Percentiles rank a stretch among this genome's conserved stretches.
Evolutionary conservation across 37 sponge, comb jelly and placozoan species (phyloP).

Genomic region (Eunapius fragilis): DNA sequence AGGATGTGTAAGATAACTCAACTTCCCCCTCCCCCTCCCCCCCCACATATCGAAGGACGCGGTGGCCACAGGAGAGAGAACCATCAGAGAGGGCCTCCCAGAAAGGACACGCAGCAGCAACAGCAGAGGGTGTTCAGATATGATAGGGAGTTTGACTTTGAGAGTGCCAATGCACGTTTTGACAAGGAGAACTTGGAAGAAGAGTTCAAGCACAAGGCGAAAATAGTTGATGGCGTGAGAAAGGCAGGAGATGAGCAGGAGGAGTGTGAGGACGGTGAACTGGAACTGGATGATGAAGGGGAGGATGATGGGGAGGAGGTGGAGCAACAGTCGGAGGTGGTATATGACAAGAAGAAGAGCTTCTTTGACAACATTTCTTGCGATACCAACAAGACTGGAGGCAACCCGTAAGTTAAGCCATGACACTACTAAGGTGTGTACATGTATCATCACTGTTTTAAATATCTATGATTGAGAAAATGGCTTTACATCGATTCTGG

Average conservation of each 20-base stretch:
- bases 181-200: slow-evolving; percentile 86
- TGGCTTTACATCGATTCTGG: slow-evolving; percentile 8
- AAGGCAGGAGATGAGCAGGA: slow-evolving; percentile 21
- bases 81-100: not conserved
- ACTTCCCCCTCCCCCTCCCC: not conserved
- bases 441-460: not conserved
- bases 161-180: slow-evolving; percentile 90
- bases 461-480: not conserved
- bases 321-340: slow-evolving; percentile 4
- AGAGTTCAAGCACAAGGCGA: slow-evolving; percentile 82
- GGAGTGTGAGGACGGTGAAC: slow-evolving; percentile 43
- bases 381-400: slow-evolving; percentile 50
- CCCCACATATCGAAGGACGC: not conserved
- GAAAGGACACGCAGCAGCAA: not conserved
- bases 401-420: slow-evolving; percentile 28
- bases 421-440: not conserved
- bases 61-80: not conserved
- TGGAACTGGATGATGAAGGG: slow-evolving; percentile 17
- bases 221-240: slow-evolving; percentile 23
- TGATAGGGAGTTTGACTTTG: slow-evolving; percentile 98
- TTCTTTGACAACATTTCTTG: slow-evolving; percentile 95
- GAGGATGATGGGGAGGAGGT: slow-evolving; percentile 32
- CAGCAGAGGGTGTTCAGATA: slow-evolving; percentile 47
- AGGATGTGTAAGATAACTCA: not conserved
- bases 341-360: slow-evolving; percentile 85